phyloP scores from a whole-genome alignment of 2,797 vertebrate genomes.

The Gouania willdenowi region DNA sequence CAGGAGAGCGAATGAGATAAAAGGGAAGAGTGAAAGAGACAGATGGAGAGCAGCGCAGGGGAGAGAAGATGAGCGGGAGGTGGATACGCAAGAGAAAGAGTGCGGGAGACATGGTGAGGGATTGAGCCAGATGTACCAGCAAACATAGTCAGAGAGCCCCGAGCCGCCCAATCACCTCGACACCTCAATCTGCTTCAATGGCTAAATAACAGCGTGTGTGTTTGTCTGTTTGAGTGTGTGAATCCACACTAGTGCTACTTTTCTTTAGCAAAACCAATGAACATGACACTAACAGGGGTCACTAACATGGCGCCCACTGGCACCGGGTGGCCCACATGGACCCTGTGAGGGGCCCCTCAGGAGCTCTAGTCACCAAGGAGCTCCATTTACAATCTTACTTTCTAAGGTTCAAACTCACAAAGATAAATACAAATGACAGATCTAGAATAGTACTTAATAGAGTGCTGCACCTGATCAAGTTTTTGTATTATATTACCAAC shows the following conservation, averaged over 20 bases:
- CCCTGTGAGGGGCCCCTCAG: too few relatives aligned
- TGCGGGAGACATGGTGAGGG: slow-evolving; percentile 4
- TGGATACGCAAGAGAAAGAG: slow-evolving; percentile 2
- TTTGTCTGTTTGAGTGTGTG: background rate
- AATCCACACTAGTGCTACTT: background rate
- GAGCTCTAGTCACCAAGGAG: too few relatives aligned
- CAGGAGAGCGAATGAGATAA: slow-evolving; percentile 45
- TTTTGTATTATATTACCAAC: too few relatives aligned
- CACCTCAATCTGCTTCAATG: slow-evolving; percentile 61
- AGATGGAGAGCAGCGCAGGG: slow-evolving; percentile 44
- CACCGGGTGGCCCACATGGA: too few relatives aligned
- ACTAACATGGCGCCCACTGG: too few relatives aligned
- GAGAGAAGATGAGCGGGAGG: slow-evolving; percentile 27
- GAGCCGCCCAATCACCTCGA: slow-evolving; percentile 52
- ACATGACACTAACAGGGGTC: too few relatives aligned
- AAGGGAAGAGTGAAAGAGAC: slow-evolving; percentile 37
- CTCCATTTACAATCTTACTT: too few relatives aligned
- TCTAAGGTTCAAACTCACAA: too few relatives aligned
- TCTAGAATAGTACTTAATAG: too few relatives aligned
- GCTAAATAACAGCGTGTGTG: slow-evolving; percentile 48
- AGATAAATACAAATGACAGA: too few relatives aligned
- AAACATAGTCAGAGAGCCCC: slow-evolving; percentile 40
- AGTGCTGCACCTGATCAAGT: too few relatives aligned
- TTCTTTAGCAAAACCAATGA: too few relatives aligned
- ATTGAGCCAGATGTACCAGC: slow-evolving; percentile 49